phyloP scores from a whole-genome alignment of 2,113 vertebrate genomes.

The Hystrix cristata region DNA sequence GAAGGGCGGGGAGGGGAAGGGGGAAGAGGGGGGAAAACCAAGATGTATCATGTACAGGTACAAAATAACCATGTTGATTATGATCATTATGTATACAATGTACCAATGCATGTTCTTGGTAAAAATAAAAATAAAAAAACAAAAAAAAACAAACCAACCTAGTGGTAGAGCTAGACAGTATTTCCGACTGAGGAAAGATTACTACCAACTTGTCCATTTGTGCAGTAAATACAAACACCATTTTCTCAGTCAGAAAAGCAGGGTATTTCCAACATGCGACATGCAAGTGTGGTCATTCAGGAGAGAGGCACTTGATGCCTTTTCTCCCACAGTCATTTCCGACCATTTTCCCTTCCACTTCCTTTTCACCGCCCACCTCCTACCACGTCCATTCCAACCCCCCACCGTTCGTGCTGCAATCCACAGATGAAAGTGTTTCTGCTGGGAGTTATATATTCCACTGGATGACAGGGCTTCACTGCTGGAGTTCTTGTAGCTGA shows the following conservation, averaged over 20 bases:
- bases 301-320: neutral
- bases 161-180: neutral
- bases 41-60: too few relatives aligned
- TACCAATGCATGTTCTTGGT: too few relatives aligned
- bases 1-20: too few relatives aligned
- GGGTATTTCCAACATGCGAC: neutral
- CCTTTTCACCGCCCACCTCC: neutral
- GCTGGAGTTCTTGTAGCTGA: conserved; percentile 14
- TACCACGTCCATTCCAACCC: neutral
- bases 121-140: too few relatives aligned
- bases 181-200: conserved; percentile 28
- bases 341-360: neutral
- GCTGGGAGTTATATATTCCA: conserved; percentile 1
- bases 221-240: neutral
- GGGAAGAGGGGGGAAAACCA: too few relatives aligned
- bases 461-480: conserved; percentile 29
- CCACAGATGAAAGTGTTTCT: conserved; percentile 49
- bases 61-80: too few relatives aligned
- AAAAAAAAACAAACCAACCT: conserved; percentile 12
- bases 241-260: conserved; percentile 8
- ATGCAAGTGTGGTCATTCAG: neutral
- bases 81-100: too few relatives aligned
- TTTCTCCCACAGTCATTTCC: neutral
- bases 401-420: neutral
- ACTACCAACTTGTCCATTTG: neutral